phyloP scores from a whole-genome alignment of 2,797 vertebrate genomes.

The Crocidura indochinensis region DNA sequence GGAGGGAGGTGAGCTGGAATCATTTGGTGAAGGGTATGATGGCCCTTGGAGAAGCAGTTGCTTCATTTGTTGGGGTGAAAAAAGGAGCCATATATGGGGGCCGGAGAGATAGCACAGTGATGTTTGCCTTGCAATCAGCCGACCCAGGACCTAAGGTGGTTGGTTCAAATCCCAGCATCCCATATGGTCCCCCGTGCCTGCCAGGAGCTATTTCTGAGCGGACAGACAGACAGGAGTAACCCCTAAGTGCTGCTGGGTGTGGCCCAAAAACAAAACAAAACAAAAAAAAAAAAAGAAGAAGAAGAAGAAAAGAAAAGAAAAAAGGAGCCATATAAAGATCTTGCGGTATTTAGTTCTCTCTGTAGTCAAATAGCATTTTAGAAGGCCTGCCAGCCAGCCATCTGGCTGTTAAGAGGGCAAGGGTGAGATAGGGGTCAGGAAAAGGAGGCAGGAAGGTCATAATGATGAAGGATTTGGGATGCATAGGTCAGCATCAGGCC shows the following conservation, averaged over 20 bases:
- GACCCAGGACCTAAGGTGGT: too few species aligned
- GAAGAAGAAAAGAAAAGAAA: too few species aligned
- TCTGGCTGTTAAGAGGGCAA: not conserved
- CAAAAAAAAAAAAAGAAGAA: too few species aligned
- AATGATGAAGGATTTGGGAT: not conserved
- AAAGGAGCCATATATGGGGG: not conserved
- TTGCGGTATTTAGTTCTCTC: not conserved
- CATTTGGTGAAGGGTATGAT: not conserved
- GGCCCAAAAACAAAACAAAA: too few species aligned
- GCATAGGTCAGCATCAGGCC: not conserved
- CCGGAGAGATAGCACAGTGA: too few species aligned
- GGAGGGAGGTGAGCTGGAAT: not conserved
- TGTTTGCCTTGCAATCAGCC: too few species aligned
- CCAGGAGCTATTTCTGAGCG: too few species aligned
- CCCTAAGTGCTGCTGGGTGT: too few species aligned
- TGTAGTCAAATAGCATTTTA: not conserved
- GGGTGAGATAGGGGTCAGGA: not conserved
- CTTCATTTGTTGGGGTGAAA: conserved; percentile 21
- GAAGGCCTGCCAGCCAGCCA: not conserved
- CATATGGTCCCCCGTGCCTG: too few species aligned
- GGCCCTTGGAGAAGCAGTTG: not conserved
- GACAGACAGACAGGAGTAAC: too few species aligned
- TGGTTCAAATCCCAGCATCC: too few species aligned
- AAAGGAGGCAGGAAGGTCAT: not conserved
- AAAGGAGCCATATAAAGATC: not conserved